Evolutionary conservation across 2,113 vertebrate genomes (phyloP).

Genomic region (Carollia perspicillata): DNA sequence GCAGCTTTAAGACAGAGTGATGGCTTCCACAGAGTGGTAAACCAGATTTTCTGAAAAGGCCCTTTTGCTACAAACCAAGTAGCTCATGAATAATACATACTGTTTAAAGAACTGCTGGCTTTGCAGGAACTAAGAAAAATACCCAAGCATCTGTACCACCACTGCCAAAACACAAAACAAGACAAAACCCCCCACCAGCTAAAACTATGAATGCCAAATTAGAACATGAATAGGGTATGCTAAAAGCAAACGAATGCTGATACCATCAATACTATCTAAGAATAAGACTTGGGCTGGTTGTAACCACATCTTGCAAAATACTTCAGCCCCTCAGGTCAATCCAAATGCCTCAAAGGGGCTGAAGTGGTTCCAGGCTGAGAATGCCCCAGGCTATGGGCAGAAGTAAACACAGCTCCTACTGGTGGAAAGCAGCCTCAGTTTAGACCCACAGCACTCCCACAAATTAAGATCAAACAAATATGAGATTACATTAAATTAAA

Average conservation of each 20-base stretch:
- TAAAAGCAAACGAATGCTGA: not conserved
- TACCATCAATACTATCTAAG: not conserved
- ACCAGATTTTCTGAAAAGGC: constrained; percentile 8
- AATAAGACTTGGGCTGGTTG: not conserved
- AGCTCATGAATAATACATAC: constrained; percentile 44
- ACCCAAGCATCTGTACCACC: not conserved
- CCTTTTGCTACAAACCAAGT: constrained; percentile 13
- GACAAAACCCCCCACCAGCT: not conserved
- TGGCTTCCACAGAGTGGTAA: not conserved
- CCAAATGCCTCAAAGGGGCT: not conserved
- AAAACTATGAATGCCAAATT: not conserved
- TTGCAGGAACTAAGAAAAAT: constrained; percentile 26
- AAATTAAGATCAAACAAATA: not conserved
- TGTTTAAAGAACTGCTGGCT: not conserved
- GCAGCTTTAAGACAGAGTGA: not conserved
- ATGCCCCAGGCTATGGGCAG: not conserved
- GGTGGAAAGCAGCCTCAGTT: not conserved
- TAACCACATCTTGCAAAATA: not conserved
- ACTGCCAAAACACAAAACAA: not conserved
- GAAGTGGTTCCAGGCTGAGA: not conserved
- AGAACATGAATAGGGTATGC: not conserved
- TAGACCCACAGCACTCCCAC: not conserved
- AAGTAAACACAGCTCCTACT: not conserved
- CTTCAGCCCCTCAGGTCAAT: not conserved
- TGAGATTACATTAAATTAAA: not conserved